Percentiles rank a stretch among this genome's conserved stretches.
These are phyloP conservation scores for Nebria salina DNA, from an alignment of 2,888 invertebrate genomes.

Conservation along the genomic window DNA sequence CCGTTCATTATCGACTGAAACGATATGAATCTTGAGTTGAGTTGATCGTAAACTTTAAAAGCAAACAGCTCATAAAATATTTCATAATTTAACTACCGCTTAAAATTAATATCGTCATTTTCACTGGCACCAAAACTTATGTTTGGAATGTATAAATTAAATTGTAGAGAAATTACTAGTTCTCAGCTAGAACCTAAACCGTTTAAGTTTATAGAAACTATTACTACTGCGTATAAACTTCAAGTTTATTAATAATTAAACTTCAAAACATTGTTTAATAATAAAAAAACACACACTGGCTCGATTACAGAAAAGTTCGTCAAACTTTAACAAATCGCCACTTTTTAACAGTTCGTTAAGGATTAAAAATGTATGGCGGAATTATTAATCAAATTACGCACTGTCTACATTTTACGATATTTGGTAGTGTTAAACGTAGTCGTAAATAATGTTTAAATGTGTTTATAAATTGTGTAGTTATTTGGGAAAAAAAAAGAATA, in stretches of 20 bases:
- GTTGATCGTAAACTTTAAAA: slow-evolving; percentile 1
- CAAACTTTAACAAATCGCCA: no score
- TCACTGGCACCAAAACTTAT: background rate
- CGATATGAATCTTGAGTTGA: background rate
- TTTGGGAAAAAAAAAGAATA: background rate
- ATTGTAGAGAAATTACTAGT: background rate
- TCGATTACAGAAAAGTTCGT: no score
- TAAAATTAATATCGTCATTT: background rate
- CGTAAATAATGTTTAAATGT: no score
- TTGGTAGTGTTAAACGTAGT: no score
- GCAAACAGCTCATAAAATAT: slow-evolving; percentile 1
- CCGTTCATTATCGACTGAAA: background rate
- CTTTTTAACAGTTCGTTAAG: no score
- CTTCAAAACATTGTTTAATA: no score
- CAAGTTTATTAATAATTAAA: background rate
- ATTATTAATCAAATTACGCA: no score
- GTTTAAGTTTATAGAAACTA: background rate
- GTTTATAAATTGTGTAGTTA: no score
- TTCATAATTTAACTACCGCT: slow-evolving; percentile 1
- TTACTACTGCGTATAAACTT: background rate
- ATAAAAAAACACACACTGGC: no score
- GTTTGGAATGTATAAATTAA: background rate
- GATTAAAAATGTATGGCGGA: no score
- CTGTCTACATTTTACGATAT: no score
- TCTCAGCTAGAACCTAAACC: background rate